These are phyloP conservation scores for Drosophila longiperda DNA, from an alignment of 2,888 invertebrate species.

Conservation along the genomic window DNA sequence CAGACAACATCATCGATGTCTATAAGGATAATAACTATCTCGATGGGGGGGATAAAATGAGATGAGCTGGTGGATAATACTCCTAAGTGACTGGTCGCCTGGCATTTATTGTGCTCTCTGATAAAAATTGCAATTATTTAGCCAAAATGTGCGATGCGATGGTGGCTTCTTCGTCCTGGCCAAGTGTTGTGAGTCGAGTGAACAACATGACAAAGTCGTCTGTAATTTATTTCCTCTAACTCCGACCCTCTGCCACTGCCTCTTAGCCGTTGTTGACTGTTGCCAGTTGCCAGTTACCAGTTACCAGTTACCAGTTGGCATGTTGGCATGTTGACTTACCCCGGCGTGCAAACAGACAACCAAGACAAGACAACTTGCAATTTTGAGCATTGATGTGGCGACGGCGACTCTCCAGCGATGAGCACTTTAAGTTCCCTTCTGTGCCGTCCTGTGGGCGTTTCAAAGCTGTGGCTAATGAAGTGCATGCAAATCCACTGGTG, in stretches of 20 bases:
- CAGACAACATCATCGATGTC: conserved; percentile 71
- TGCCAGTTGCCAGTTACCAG: neutral
- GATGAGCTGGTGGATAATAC: conserved; percentile 27
- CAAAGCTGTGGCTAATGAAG: conserved; percentile 72
- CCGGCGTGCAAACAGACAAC: conserved; percentile 54
- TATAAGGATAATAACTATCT: conserved; percentile 66
- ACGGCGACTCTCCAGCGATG: conserved; percentile 22
- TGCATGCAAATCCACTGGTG: conserved; percentile 68
- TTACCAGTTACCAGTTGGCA: conserved; percentile 12
- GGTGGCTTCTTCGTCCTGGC: conserved; percentile 23
- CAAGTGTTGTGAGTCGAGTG: conserved; percentile 41
- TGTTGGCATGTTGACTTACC: conserved; percentile 58
- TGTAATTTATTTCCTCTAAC: conserved; percentile 71
- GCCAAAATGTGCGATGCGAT: conserved; percentile 60
- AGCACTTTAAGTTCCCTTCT: conserved; percentile 23
- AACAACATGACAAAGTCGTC: conserved; percentile 72
- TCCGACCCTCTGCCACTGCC: conserved; percentile 22
- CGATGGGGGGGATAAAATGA: neutral
- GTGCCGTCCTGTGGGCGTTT: conserved; percentile 46
- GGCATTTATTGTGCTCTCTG: conserved; percentile 70
- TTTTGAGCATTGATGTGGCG: conserved; percentile 72
- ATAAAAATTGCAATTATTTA: conserved; percentile 80
- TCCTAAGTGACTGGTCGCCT: conserved; percentile 53
- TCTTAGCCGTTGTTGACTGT: conserved; percentile 15
- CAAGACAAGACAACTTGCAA: conserved; percentile 57